Evolutionary conservation across 2,888 invertebrate species (phyloP).

Genomic region (Scaptomyza reducta): DNA sequence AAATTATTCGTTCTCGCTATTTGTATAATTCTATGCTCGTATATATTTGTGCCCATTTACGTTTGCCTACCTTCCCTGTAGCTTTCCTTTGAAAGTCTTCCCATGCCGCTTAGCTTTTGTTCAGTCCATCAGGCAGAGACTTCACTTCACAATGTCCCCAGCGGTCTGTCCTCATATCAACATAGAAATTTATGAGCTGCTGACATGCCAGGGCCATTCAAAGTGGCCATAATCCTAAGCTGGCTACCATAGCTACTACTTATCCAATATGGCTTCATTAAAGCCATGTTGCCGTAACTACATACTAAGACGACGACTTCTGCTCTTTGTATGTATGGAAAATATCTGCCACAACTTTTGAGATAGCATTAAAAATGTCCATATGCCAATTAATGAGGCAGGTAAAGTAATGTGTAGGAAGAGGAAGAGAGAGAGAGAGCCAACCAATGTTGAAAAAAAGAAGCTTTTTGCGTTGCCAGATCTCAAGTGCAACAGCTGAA

Average conservation of each 20-base stretch:
- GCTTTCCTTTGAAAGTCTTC: conserved; percentile 47
- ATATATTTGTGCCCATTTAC: conserved; percentile 14
- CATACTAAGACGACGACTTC: conserved; percentile 9
- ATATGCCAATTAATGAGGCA: conserved; percentile 72
- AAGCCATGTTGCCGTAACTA: conserved; percentile 46
- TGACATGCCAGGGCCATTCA: conserved; percentile 74
- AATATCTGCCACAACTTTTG: conserved; percentile 49
- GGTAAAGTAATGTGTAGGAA: not conserved
- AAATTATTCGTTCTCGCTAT: conserved; percentile 11
- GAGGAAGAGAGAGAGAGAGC: conserved; percentile 11
- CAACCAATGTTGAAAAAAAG: no score
- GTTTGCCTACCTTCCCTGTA: not conserved
- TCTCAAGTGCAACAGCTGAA: conserved; percentile 17
- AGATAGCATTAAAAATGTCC: conserved; percentile 70
- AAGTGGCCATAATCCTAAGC: conserved; percentile 61
- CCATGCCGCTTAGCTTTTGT: conserved; percentile 40
- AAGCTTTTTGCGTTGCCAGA: conserved; percentile 1
- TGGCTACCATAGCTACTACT: conserved; percentile 33
- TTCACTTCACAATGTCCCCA: conserved; percentile 40
- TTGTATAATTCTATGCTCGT: conserved; percentile 1
- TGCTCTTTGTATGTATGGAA: conserved; percentile 26
- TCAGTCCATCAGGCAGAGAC: conserved; percentile 36
- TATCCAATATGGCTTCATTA: conserved; percentile 68
- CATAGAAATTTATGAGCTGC: conserved; percentile 68
- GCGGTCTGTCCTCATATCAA: conserved; percentile 51